These are phyloP conservation scores for Pomatorhinus ruficollis DNA, from an alignment of 2,113 vertebrate genomes.

Conservation along the genomic window DNA sequence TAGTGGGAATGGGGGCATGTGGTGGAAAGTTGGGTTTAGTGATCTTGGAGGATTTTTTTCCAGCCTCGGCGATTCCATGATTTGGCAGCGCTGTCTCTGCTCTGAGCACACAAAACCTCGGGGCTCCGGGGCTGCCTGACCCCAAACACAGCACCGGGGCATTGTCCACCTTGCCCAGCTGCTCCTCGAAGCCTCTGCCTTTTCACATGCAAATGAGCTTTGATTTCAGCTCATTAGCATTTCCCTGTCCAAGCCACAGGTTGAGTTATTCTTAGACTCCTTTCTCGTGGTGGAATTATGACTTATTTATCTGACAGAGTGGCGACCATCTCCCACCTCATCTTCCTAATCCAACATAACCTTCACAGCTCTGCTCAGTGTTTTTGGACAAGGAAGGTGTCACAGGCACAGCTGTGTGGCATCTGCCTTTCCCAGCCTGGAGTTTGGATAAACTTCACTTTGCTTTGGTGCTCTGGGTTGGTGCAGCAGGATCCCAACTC, in stretches of 20 bases:
- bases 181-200: background rate
- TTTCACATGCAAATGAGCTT: slow-evolving; percentile 29
- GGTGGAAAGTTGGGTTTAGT: accelerated
- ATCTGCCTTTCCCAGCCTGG: background rate
- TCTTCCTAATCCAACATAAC: background rate
- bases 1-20: background rate
- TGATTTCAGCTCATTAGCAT: slow-evolving; percentile 16
- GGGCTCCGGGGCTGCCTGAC: background rate
- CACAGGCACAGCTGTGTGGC: background rate
- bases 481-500: background rate
- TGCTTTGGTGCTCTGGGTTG: background rate
- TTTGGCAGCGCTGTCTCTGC: accelerated
- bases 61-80: accelerated
- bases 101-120: background rate
- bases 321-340: background rate
- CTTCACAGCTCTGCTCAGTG: background rate
- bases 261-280: slow-evolving; percentile 25
- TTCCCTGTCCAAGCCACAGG: background rate
- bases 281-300: background rate
- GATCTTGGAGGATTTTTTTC: background rate
- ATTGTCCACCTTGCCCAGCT: background rate
- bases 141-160: background rate
- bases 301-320: background rate
- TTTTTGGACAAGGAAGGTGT: background rate
- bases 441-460: background rate